Evolutionary conservation across 1,140 invertebrate species (phyloP).

Genomic region (Lineus longissimus): DNA sequence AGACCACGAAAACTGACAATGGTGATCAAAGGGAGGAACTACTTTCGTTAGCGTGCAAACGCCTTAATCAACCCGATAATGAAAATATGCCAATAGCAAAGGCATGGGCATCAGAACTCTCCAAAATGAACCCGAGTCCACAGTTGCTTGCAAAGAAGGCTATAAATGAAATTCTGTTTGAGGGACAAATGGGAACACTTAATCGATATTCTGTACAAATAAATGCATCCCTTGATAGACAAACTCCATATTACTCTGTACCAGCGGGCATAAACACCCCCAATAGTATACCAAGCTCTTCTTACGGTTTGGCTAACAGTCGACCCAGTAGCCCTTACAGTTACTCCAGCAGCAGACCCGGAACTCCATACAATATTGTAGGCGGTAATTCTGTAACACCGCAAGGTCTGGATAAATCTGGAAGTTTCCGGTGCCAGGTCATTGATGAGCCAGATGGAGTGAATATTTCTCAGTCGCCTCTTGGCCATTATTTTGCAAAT

Average conservation of each 20-base stretch:
- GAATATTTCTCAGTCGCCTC: constrained; percentile 1
- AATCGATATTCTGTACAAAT: not conserved
- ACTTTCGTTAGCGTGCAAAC: not conserved
- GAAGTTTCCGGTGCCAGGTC: not conserved
- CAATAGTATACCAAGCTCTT: not conserved
- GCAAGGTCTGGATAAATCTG: too few relatives aligned
- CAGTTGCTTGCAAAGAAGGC: not conserved
- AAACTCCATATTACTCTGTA: not conserved
- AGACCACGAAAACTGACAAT: too few relatives aligned
- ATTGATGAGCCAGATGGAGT: not conserved
- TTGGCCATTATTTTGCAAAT: not conserved
- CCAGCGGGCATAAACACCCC: not conserved
- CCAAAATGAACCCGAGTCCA: not conserved
- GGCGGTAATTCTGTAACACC: too few relatives aligned
- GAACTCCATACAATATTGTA: too few relatives aligned
- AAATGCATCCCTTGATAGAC: constrained; percentile 1
- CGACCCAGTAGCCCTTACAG: not conserved
- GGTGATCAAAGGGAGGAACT: not conserved
- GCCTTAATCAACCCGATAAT: not conserved
- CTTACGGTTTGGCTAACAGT: not conserved
- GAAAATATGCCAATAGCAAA: not conserved
- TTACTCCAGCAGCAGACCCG: too few relatives aligned
- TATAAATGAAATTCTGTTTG: constrained; percentile 7
- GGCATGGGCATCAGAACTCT: not conserved
- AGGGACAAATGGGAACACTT: not conserved